Base-by-base conservation (phyloP, 2,113 vertebrate genomes). In the Tenrec ecaudatus region DNA sequence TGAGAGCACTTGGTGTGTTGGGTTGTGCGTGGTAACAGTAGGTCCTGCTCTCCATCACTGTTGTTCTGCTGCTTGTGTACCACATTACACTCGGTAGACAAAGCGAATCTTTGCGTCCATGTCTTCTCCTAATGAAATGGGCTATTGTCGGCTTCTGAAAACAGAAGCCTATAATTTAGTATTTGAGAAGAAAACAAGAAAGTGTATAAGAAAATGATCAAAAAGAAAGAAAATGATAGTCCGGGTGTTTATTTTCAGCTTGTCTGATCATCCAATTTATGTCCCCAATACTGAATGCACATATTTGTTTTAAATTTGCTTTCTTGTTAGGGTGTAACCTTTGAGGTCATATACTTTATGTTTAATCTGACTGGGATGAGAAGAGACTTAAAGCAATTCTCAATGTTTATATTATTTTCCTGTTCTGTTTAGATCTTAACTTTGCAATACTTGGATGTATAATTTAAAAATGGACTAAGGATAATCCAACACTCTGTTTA, bases 281-380 rank as follows among this genome's bases (percentile, higher is more conserved):
- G 38, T 5, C 6, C 66, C 2, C 78, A 88, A 77, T 57, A 36
- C 78, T 53, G 20, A 92, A 47, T 27, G 88, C 71, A 73, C n/a
- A 83, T 25, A 73, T 82, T 91, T 81, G 66, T 95, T 93, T 86
- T 38, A 83, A 93, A 57, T 43, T 82, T 47, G 83, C n/a, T 38
- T 69, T 36, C 60, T 71, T 78, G 9, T 62, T 40, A 90, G 38
- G n/a, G 71, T 76, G 7, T 1, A 90, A 4, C 77, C 88, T 53
- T 92, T 81, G 47, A 64, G 60, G 25, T 80, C 62, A 73, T 12
- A 68, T 22, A n/a, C 60, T 78, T 86, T 19, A 38, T 78, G 20
- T 91, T 36, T 93, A 57, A 68, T 47, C 17, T 86, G 68, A 60
- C 85, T 95, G 88, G 64, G 36, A 88, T 29, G 64, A 81, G n/a